These are phyloP conservation scores for Stichopus horrens DNA, from an alignment of 53 echinoderm and acorn worm species.

Conservation along the genomic window DNA sequence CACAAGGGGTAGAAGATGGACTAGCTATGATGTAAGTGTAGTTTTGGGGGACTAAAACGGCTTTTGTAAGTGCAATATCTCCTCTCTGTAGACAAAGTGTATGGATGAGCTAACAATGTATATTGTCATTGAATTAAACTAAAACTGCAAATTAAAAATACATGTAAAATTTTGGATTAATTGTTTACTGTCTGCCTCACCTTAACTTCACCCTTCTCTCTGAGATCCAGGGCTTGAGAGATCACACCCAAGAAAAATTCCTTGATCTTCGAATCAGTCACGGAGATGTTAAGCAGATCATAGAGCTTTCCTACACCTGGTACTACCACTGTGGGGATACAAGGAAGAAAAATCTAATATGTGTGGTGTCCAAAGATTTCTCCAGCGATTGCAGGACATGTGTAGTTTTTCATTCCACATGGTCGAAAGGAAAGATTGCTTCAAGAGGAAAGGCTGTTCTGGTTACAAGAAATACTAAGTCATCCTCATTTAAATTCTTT, in stretches of 20 bases:
- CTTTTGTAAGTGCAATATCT: no score
- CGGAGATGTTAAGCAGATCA: background rate
- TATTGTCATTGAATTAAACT: background rate
- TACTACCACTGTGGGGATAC: background rate
- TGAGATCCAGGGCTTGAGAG: conserved; percentile 26
- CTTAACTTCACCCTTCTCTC: conserved; percentile 46
- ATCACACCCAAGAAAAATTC: conserved; percentile 55
- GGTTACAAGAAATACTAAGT: background rate
- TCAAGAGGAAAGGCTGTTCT: background rate
- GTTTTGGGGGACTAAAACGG: no score
- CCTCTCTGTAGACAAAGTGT: background rate
- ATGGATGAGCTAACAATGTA: background rate
- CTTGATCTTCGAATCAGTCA: background rate
- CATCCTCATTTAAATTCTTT: background rate
- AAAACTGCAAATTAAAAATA: background rate
- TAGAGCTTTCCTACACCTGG: background rate
- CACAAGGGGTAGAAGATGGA: no score
- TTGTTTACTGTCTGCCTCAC: background rate
- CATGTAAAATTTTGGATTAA: background rate
- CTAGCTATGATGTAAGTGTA: no score
- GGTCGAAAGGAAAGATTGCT: background rate
- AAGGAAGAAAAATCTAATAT: background rate
- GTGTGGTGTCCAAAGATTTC: background rate
- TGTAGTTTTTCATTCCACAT: background rate
- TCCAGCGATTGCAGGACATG: background rate